Evolutionary conservation across 2,888 invertebrate genomes (phyloP).

Genomic region (Trachelus tabidus): DNA sequence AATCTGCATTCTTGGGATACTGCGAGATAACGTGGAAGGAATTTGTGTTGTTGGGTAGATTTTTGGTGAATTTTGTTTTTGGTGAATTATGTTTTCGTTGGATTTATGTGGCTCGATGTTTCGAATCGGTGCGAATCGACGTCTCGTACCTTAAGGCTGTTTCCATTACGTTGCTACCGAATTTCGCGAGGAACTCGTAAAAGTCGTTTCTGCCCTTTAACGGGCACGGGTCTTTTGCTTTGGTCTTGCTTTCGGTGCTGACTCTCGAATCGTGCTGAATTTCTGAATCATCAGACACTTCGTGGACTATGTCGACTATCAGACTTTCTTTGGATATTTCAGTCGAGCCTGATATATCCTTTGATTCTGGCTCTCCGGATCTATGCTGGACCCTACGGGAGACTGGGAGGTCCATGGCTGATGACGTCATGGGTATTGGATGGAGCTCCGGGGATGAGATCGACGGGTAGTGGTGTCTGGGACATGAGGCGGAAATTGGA

Average conservation of each 20-base stretch:
- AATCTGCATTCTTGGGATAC: too few relatives aligned
- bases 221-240: neutral
- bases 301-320: constrained; percentile 16
- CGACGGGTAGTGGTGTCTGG: too few relatives aligned
- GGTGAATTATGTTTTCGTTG: neutral
- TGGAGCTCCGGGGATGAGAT: too few relatives aligned
- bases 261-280: neutral
- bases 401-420: too few relatives aligned
- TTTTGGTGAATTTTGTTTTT: too few relatives aligned
- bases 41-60: too few relatives aligned
- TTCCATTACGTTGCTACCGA: constrained; percentile 16
- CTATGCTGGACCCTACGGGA: too few relatives aligned
- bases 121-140: neutral
- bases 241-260: neutral
- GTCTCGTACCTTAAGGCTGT: constrained; percentile 17
- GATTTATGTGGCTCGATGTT: neutral
- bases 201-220: constrained; percentile 9
- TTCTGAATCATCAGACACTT: neutral
- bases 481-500: too few relatives aligned
- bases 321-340: constrained; percentile 6
- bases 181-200: constrained; percentile 25
- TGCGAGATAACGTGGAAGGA: too few relatives aligned
- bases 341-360: too few relatives aligned
- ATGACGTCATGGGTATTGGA: neutral
- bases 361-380: too few relatives aligned